Conservation (phyloP, 2,113 vertebrate genomes). For the Caloenas nicobarica region DNA sequence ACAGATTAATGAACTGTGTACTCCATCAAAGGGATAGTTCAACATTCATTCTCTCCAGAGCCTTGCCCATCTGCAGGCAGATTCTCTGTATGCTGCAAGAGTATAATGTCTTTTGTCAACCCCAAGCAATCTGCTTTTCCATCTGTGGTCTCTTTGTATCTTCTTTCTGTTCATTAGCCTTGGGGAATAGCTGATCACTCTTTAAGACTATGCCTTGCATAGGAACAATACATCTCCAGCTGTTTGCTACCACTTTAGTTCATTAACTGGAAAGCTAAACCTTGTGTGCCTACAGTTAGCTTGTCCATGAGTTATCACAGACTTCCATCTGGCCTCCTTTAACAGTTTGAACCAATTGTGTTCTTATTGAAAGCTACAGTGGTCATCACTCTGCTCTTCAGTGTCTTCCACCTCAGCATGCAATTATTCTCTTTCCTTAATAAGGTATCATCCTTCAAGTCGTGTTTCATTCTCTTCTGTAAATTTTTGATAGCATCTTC, state of each 20-base stretch:
- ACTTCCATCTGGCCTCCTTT: background rate
- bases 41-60: background rate
- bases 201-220: background rate
- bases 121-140: conserved; percentile 37
- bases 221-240: conserved; percentile 19
- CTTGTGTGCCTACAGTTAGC: background rate
- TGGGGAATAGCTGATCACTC: conserved; percentile 21
- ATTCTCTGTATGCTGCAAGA: background rate
- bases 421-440: background rate
- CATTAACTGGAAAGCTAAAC: background rate
- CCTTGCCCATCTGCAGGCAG: conserved; percentile 9
- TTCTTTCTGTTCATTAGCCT: conserved; percentile 14
- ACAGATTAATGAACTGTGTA: conserved; percentile 27
- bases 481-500: background rate
- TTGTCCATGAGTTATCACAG: background rate
- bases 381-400: background rate
- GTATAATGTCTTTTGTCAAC: conserved; percentile 21
- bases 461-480: background rate
- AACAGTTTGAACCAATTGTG: background rate
- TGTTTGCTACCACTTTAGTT: background rate
- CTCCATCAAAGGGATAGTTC: background rate
- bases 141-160: conserved; percentile 7
- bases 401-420: background rate
- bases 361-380: background rate
- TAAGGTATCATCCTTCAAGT: background rate